Conservation (phyloP, 2,888 invertebrate species). For the Plebejus argus region DNA sequence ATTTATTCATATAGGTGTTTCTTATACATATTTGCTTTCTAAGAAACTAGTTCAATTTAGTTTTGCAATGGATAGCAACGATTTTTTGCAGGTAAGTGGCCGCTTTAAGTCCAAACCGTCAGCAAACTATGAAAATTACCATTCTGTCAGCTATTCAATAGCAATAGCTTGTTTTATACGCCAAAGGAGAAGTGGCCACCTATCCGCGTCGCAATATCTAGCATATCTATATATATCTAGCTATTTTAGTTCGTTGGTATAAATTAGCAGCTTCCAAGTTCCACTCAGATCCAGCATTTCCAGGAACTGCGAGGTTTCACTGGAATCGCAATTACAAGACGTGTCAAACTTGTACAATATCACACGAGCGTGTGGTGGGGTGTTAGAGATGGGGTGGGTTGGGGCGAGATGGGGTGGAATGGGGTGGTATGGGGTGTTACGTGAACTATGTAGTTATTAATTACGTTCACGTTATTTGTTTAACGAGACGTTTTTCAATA, state of each 20-base stretch:
- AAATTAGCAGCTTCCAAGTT: neutral
- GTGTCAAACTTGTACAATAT: constrained; percentile 7
- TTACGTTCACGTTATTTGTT: neutral
- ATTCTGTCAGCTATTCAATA: too few relatives aligned
- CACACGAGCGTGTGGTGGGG: constrained; percentile 2
- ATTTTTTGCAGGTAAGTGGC: too few relatives aligned
- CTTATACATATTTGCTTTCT: too few relatives aligned
- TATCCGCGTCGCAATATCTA: neutral
- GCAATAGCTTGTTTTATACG: too few relatives aligned
- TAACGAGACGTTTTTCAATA: constrained; percentile 7
- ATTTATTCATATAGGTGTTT: too few relatives aligned
- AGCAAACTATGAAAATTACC: too few relatives aligned
- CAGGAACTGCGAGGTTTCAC: neutral
- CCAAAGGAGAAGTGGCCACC: too few relatives aligned
- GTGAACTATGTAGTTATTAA: constrained; percentile 8
- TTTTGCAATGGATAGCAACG: too few relatives aligned
- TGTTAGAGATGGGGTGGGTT: neutral
- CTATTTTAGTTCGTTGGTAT: neutral
- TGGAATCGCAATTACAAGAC: neutral
- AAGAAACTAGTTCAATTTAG: too few relatives aligned
- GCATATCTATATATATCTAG: neutral
- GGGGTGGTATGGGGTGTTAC: neutral
- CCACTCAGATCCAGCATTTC: neutral
- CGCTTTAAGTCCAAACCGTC: too few relatives aligned
- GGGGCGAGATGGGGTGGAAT: neutral